A percentile compares a stretch with the other conserved stretches of the same genome.
phyloP scores from a whole-genome alignment of 2,113 vertebrate species.

The Malurus alboscapulatus region DNA sequence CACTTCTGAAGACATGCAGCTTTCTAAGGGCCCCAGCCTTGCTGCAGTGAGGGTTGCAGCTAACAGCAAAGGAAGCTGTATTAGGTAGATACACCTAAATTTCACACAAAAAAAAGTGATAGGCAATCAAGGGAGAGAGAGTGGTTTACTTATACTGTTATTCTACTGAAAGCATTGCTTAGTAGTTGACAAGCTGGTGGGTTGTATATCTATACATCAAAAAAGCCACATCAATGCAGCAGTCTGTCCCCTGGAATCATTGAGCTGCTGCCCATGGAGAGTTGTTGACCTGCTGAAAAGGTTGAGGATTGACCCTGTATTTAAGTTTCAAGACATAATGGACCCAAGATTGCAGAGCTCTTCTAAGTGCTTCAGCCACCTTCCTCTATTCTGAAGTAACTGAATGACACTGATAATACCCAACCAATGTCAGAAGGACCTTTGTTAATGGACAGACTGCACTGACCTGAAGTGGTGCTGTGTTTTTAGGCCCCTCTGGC shows the following conservation, averaged over 20 bases:
- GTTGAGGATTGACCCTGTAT: not conserved
- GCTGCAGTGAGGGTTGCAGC: not conserved
- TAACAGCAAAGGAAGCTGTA: not conserved
- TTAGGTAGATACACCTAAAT: not conserved
- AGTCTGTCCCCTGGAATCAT: not conserved
- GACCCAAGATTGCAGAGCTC: not conserved
- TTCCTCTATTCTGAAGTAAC: not conserved
- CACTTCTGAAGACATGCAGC: not conserved
- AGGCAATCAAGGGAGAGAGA: not conserved
- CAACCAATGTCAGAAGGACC: not conserved
- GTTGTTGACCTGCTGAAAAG: not conserved
- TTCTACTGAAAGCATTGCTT: not conserved
- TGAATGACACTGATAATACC: not conserved
- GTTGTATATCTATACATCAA: not conserved
- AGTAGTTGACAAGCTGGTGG: not conserved
- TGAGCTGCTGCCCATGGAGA: not conserved
- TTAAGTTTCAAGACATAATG: not conserved
- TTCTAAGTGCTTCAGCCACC: not conserved
- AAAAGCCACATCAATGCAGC: not conserved
- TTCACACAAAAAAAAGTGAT: not conserved
- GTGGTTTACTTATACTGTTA: not conserved
- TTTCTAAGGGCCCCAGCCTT: not conserved
- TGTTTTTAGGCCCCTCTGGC: slow-evolving; percentile 60
- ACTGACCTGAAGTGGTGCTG: not conserved
- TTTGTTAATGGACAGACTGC: not conserved